These are phyloP conservation scores for Sorex fumeus DNA, from an alignment of 2,113 vertebrate species.

Conservation along the genomic window DNA sequence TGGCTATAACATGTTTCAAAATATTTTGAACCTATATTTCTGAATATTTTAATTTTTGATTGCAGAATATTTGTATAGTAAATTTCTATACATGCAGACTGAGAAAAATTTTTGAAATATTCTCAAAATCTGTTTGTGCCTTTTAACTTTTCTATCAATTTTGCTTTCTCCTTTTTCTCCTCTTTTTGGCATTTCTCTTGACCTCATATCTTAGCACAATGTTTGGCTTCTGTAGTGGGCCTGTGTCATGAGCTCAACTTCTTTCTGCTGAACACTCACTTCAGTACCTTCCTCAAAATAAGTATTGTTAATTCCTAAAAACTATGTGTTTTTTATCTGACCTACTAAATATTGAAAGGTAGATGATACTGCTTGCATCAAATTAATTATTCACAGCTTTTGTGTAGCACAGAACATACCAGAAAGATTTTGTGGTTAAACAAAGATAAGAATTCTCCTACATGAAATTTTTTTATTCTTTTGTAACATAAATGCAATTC, in stretches of 20 bases:
- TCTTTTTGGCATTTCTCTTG: neutral
- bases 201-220: neutral
- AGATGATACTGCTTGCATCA: neutral
- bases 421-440: neutral
- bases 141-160: neutral
- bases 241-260: neutral
- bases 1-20: neutral
- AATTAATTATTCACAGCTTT: neutral
- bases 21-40: neutral
- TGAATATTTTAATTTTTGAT: neutral
- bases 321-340: neutral
- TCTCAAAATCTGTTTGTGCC: neutral
- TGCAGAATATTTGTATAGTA: too few species aligned
- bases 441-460: neutral
- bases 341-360: neutral
- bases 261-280: neutral
- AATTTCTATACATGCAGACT: neutral
- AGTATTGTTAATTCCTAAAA: neutral
- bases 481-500: neutral
- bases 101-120: constrained; percentile 2
- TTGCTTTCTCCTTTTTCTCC: neutral
- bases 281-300: constrained; percentile 29
- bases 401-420: neutral
- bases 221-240: neutral
- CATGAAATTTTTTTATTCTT: constrained; percentile 33